These are phyloP conservation scores for Triplophysa tibetana DNA, from an alignment of 2,113 vertebrate species.

Conservation along the genomic window DNA sequence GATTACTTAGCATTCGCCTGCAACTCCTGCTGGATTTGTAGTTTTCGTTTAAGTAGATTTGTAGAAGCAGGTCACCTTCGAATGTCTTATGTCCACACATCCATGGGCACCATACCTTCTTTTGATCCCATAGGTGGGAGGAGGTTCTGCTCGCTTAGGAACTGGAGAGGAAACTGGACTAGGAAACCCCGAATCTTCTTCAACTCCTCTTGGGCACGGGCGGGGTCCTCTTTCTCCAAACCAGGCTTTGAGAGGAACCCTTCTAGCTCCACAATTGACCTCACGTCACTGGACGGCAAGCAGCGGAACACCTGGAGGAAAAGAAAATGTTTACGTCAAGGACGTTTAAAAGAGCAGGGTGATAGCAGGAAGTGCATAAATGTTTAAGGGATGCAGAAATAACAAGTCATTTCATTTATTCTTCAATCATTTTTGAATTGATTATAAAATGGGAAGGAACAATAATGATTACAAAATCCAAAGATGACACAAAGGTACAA, in stretches of 20 bases:
- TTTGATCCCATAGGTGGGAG: slow-evolving; percentile 92
- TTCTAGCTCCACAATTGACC: slow-evolving; percentile 82
- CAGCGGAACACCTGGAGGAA: slow-evolving; percentile 88
- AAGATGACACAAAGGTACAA: background rate
- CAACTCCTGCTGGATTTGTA: background rate
- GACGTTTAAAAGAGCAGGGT: background rate
- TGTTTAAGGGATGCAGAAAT: no score
- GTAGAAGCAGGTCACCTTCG: background rate
- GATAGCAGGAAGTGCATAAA: no score
- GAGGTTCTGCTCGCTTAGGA: slow-evolving; percentile 86
- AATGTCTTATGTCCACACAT: slow-evolving; percentile 88
- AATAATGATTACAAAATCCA: background rate
- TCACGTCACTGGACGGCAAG: slow-evolving; percentile 91
- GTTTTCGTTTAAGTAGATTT: background rate
- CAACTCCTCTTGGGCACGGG: slow-evolving; percentile 84
- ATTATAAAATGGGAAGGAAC: background rate
- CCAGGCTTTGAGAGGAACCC: slow-evolving; percentile 80
- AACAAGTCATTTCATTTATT: no score
- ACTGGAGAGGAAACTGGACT: slow-evolving; percentile 93
- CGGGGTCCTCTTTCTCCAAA: slow-evolving; percentile 81
- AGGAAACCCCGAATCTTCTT: slow-evolving; percentile 93
- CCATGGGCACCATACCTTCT: slow-evolving; percentile 95
- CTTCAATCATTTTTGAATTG: no score
- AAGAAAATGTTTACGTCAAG: background rate
- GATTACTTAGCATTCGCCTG: background rate